Conservation (phyloP, 2,797 vertebrate genomes). For the Novumbra hubbsi region DNA sequence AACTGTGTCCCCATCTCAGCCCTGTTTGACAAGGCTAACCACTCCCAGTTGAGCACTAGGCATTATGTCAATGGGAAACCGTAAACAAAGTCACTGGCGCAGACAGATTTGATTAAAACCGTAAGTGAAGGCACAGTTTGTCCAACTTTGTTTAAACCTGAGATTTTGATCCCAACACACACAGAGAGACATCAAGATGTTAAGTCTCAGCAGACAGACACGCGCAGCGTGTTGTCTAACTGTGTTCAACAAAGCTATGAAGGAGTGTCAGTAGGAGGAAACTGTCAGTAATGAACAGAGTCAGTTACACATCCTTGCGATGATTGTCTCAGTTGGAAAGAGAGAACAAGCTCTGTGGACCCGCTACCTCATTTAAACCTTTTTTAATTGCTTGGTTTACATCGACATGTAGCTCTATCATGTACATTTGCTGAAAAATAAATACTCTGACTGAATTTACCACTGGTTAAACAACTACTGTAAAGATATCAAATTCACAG, state of each 20-base stretch:
- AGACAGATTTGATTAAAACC: neutral
- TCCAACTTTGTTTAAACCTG: constrained; percentile 8
- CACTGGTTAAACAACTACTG: neutral
- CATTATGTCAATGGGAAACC: neutral
- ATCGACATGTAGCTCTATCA: constrained; percentile 14
- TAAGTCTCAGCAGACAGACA: constrained; percentile 29
- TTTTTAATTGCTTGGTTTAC: constrained; percentile 14
- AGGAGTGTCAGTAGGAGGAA: constrained; percentile 40
- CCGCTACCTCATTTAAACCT: neutral
- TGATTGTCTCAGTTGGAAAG: constrained; percentile 20
- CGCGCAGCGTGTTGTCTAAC: constrained; percentile 21
- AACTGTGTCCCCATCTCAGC: neutral
- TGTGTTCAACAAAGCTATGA: constrained; percentile 18
- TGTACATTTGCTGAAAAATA: neutral
- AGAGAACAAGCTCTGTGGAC: constrained; percentile 6
- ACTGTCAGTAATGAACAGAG: constrained; percentile 38
- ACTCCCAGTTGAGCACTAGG: neutral
- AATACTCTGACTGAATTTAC: neutral
- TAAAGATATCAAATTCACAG: neutral
- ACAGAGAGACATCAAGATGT: constrained; percentile 62
- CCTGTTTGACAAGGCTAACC: neutral
- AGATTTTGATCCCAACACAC: constrained; percentile 33
- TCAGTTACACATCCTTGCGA: constrained; percentile 41
- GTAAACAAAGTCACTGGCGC: neutral
- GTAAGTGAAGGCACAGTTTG: constrained; percentile 28